Base-by-base conservation (phyloP, 1,140 invertebrate species). In the Psix sp. region DNA sequence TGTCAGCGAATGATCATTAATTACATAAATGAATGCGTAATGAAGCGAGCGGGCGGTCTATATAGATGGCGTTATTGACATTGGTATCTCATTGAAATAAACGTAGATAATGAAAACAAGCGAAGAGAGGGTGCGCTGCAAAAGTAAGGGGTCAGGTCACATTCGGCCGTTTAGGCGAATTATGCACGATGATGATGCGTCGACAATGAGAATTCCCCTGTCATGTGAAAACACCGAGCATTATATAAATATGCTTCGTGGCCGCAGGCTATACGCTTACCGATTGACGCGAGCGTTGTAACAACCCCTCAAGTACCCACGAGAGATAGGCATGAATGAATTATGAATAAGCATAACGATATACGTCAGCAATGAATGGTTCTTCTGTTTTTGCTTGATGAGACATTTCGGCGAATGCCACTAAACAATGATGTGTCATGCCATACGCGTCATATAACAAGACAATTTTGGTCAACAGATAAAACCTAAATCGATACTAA, bases 131-230 rank as follows among this genome's bases (percentile, higher is more conserved):
- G 74, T 74, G 65, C 60, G 68, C 62, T 57, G 71, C 73, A 67
- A 73, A 77, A 73, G 59, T 62, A 77, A 71, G 74, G 74, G 66
- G 60, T 65, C 59, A 59, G 62, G 51, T 73, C 60, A 70, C 52
- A 52, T 68, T 33, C 62, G 43, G 51, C 36, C 76, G 66, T 77
- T 77, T 77, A 75, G 67, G 51, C 67, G 67, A 72, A 77, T 77
- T 77, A 77, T 77, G 60, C 62, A 72, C 63, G 67, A 75, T 77
- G 72, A 75, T 77, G 72, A 77, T 77, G 74, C 74, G 68, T 54
- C 74, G 74, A 76, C 74, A 76, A 76, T 76, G 74, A 67, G 74
- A 76, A 72, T 67, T 73, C 74, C 74, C 74, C 63, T 60, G 68
- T 76, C 67, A 67, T 65, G 56, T 49, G 59, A 67, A 73, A 76